Conservation (phyloP, 2,113 vertebrate genomes). For the Urocolius indicus region DNA sequence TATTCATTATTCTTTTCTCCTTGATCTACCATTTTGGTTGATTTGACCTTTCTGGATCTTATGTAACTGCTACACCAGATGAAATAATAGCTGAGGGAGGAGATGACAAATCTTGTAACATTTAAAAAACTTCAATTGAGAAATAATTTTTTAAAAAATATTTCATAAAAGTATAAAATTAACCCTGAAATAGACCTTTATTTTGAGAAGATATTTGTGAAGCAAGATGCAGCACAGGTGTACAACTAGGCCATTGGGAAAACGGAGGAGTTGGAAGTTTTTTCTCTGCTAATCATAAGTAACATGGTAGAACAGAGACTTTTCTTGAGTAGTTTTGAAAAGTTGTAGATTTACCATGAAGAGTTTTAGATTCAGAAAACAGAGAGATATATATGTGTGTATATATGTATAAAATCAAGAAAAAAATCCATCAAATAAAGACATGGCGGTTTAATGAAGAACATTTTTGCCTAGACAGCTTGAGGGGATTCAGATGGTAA, state of each 20-base stretch:
- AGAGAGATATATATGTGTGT: too few species aligned
- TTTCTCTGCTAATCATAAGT: not conserved
- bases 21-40: not conserved
- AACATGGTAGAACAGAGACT: not conserved
- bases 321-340: not conserved
- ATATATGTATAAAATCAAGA: not conserved
- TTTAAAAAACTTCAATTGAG: not conserved
- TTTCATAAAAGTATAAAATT: not conserved
- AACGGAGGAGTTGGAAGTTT: not conserved
- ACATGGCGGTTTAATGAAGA: not conserved
- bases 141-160: not conserved
- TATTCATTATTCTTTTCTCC: not conserved
- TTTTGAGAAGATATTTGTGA: not conserved
- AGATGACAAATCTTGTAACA: not conserved
- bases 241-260: not conserved
- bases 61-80: not conserved
- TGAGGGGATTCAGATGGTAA: not conserved
- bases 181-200: not conserved
- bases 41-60: not conserved
- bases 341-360: not conserved
- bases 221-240: not conserved
- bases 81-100: not conserved
- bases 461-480: not conserved
- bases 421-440: not conserved
- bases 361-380: not conserved